Conservation (phyloP, 2,797 vertebrate species). For the Choloepus didactylus region DNA sequence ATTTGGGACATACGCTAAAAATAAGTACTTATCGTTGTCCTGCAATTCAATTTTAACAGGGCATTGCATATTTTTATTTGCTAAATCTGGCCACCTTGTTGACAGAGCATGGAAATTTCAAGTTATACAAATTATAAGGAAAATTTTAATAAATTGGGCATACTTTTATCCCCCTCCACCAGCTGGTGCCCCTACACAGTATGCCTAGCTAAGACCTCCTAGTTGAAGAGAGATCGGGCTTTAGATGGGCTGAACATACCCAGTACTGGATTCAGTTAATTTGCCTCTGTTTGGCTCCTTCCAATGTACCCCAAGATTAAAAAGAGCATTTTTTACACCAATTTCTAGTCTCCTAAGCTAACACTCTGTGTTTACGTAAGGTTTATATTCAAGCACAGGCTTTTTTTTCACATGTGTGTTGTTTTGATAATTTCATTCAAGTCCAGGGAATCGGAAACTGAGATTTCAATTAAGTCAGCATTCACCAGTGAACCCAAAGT, state of each 20-base stretch:
- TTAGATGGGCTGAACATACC: too few relatives aligned
- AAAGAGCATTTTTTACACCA: background rate
- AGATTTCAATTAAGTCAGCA: background rate
- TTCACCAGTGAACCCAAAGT: background rate
- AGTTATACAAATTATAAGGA: background rate
- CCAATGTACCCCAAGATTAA: background rate
- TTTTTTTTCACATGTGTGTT: background rate
- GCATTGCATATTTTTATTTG: background rate
- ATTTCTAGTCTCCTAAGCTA: background rate
- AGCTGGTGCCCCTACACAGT: background rate
- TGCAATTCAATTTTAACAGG: background rate
- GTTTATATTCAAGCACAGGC: background rate
- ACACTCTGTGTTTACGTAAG: background rate
- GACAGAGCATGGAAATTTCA: background rate
- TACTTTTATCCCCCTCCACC: background rate
- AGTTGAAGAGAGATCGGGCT: rapidly evolving
- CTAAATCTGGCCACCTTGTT: background rate
- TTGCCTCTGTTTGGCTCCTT: background rate
- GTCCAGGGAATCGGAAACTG: conserved; percentile 18
- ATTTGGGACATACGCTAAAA: too few relatives aligned
- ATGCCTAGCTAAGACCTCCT: background rate
- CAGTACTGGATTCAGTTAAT: background rate
- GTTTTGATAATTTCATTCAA: background rate
- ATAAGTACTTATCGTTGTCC: background rate
- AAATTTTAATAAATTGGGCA: background rate